These are phyloP conservation scores for Corythornis madagascariensis DNA, from an alignment of 2,113 vertebrate genomes.

Conservation along the genomic window DNA sequence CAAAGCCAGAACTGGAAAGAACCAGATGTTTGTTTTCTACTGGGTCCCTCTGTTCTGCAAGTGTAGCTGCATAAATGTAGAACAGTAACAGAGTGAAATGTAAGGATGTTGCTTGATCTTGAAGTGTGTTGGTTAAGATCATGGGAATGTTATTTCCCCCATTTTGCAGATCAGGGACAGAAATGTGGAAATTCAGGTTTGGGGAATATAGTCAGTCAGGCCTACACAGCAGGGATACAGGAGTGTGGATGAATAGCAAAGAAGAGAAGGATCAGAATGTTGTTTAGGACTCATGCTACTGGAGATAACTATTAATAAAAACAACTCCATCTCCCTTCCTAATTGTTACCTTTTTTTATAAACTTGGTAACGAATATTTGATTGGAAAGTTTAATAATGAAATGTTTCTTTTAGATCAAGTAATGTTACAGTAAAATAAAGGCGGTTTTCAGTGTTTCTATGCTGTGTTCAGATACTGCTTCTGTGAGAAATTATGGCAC, in stretches of 20 bases:
- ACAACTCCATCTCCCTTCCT: not conserved
- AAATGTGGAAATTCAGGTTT: not conserved
- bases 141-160: not conserved
- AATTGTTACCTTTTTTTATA: not conserved
- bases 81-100: not conserved
- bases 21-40: not conserved
- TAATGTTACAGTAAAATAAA: not conserved
- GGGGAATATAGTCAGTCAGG: not conserved
- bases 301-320: not conserved
- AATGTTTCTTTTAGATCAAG: not conserved
- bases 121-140: not conserved
- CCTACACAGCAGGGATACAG: fast-evolving
- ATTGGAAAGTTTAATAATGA: not conserved
- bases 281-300: not conserved
- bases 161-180: not conserved
- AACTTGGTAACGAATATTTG: not conserved
- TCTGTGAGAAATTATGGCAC: not conserved
- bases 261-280: not conserved
- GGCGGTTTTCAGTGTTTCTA: not conserved
- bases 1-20: not conserved
- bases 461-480: not conserved
- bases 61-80: not conserved
- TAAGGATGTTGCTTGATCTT: not conserved
- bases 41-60: not conserved
- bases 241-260: not conserved